Percentiles rank a stretch among this genome's conserved stretches.
Conservation (phyloP, 2,797 vertebrate genomes). For the Pipistrellus pipistrellus region DNA sequence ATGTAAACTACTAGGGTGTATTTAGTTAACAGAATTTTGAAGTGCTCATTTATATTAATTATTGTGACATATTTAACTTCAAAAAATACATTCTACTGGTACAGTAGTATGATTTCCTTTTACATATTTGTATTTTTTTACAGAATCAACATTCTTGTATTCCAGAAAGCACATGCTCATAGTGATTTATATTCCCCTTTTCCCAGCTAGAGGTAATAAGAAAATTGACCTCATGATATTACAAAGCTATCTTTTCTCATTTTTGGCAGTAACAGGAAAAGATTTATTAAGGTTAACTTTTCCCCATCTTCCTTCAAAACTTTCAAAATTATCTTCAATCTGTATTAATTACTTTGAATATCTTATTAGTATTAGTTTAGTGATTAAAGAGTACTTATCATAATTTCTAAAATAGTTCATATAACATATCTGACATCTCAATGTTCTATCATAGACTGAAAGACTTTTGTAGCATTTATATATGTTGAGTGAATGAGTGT, state of each 20-base stretch:
- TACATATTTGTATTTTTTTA: neutral
- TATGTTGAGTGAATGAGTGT: neutral
- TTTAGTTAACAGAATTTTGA: neutral
- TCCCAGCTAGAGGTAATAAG: neutral
- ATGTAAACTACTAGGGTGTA: neutral
- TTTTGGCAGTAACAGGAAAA: slow-evolving; percentile 25
- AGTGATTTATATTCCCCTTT: neutral
- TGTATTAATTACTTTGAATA: neutral
- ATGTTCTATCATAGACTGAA: neutral
- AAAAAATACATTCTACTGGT: neutral
- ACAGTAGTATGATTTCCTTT: neutral
- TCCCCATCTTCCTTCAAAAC: neutral
- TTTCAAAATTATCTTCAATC: slow-evolving; percentile 12
- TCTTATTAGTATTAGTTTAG: neutral
- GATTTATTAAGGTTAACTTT: slow-evolving; percentile 25
- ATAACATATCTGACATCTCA: neutral
- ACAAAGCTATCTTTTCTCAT: neutral
- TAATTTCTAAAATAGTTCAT: neutral
- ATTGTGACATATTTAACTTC: neutral
- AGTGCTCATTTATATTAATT: neutral
- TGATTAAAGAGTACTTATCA: neutral
- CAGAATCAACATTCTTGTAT: neutral
- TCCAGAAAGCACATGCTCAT: neutral
- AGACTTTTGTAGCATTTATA: neutral
- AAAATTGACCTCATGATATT: neutral